phyloP scores from a whole-genome alignment of 1,140 invertebrate genomes.

The Fopius arisanus region DNA sequence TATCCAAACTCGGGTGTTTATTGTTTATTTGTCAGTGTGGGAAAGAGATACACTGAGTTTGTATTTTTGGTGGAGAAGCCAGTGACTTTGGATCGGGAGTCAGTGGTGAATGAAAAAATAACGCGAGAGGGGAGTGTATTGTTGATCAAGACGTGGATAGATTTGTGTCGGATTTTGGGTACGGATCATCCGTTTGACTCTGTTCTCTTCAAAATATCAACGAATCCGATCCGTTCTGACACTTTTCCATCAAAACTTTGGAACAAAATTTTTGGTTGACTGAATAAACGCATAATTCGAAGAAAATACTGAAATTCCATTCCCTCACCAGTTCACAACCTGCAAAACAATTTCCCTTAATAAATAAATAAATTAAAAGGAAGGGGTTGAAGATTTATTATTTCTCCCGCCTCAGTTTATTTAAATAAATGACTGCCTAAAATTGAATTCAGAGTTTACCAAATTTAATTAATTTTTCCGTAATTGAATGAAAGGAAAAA shows the following conservation, averaged over 20 bases:
- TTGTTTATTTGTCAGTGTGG: slow-evolving; percentile 5
- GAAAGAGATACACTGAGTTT: slow-evolving; percentile 19
- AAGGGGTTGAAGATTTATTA: too few species aligned
- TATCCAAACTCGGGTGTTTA: neutral
- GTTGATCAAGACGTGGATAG: slow-evolving; percentile 2
- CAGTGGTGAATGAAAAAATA: neutral
- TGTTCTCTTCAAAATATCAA: neutral
- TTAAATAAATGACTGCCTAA: too few species aligned
- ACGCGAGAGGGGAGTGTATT: neutral
- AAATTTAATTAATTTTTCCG: neutral
- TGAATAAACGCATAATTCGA: neutral
- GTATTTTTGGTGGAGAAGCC: slow-evolving; percentile 24
- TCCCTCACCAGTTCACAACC: too few species aligned
- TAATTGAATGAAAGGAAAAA: neutral
- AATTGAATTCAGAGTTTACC: too few species aligned
- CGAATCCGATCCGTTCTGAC: neutral
- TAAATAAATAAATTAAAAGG: too few species aligned
- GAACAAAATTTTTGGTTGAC: neutral
- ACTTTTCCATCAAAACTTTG: neutral
- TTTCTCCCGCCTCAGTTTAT: too few species aligned
- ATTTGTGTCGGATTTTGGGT: slow-evolving; percentile 10
- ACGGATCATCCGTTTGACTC: slow-evolving; percentile 6
- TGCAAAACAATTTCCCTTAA: too few species aligned
- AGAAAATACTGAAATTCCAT: neutral
- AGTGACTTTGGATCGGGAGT: neutral